phyloP scores from a whole-genome alignment of 2,113 vertebrate genomes.

The Pollachius pollachius region DNA sequence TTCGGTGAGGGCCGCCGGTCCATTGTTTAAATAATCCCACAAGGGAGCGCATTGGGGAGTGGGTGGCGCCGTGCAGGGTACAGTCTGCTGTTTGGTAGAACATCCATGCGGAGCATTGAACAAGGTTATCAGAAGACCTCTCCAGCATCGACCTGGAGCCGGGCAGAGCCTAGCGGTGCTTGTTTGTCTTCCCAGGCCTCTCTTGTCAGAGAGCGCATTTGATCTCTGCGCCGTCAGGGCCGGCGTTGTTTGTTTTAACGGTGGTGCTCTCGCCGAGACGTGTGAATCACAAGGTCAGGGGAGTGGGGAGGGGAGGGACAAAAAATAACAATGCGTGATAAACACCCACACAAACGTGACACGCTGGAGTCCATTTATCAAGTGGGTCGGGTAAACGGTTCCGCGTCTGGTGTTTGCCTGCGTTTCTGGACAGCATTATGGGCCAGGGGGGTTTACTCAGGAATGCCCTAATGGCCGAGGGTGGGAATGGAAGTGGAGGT shows the following conservation, averaged over 20 bases:
- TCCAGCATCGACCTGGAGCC: slow-evolving; percentile 31
- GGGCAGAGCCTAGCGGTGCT: slow-evolving; percentile 22
- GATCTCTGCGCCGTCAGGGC: slow-evolving; percentile 24
- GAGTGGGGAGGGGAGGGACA: background rate
- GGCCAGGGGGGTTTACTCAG: no score
- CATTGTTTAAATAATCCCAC: slow-evolving; percentile 21
- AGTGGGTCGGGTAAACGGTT: no score
- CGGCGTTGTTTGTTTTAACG: slow-evolving; percentile 28
- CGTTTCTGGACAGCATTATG: no score
- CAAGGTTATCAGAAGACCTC: slow-evolving; percentile 59
- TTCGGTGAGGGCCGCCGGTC: slow-evolving; percentile 4
- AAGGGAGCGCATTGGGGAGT: background rate
- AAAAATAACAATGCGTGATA: background rate
- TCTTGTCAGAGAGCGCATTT: slow-evolving; percentile 41
- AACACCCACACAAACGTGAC: background rate
- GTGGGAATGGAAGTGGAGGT: no score
- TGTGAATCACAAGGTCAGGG: slow-evolving; percentile 16
- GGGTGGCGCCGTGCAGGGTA: background rate
- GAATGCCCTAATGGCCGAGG: no score
- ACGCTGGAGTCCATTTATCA: no score
- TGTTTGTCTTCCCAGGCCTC: slow-evolving; percentile 38
- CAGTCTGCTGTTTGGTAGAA: slow-evolving; percentile 23
- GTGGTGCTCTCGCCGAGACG: slow-evolving; percentile 26
- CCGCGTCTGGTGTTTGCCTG: no score
- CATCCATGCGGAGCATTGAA: slow-evolving; percentile 30